Evolutionary conservation across 2,113 vertebrate species (phyloP).

Genomic region (Motacilla alba): DNA sequence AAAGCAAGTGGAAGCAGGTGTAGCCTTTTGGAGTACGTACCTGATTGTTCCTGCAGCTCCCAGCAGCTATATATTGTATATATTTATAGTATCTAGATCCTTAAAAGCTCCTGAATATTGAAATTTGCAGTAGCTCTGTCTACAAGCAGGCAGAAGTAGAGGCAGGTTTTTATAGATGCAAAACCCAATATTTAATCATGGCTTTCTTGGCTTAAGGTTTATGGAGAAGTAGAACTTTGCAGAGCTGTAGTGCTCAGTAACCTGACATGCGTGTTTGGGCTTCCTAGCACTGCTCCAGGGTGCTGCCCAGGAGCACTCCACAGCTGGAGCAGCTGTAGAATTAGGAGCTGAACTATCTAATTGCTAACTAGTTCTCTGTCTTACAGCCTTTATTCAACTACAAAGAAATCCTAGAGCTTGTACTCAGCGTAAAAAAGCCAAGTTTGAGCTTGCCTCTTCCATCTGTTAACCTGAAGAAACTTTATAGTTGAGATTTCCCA

Average conservation of each 20-base stretch:
- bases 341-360: constrained; percentile 1
- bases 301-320: not conserved
- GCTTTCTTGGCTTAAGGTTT: constrained; percentile 43
- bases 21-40: not conserved
- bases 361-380: not conserved
- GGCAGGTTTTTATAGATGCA: constrained; percentile 48
- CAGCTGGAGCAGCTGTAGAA: not conserved
- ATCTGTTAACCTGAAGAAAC: constrained; percentile 49
- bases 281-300: not conserved
- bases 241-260: not conserved
- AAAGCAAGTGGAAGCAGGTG: not conserved
- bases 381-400: not conserved
- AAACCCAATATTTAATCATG: constrained; percentile 25
- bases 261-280: not conserved
- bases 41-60: constrained; percentile 44
- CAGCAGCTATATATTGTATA: constrained; percentile 34
- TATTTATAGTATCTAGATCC: constrained; percentile 27
- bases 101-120: constrained; percentile 64
- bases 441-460: constrained; percentile 7
- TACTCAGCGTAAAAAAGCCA: constrained; percentile 25
- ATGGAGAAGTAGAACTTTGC: not conserved
- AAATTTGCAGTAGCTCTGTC: constrained; percentile 64
- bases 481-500: constrained; percentile 32
- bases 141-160: constrained; percentile 68
- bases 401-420: not conserved